A percentile compares a stretch with the other conserved stretches of the same genome.
Conservation (phyloP, 1,140 invertebrate genomes). For the Amyelois transitella region DNA sequence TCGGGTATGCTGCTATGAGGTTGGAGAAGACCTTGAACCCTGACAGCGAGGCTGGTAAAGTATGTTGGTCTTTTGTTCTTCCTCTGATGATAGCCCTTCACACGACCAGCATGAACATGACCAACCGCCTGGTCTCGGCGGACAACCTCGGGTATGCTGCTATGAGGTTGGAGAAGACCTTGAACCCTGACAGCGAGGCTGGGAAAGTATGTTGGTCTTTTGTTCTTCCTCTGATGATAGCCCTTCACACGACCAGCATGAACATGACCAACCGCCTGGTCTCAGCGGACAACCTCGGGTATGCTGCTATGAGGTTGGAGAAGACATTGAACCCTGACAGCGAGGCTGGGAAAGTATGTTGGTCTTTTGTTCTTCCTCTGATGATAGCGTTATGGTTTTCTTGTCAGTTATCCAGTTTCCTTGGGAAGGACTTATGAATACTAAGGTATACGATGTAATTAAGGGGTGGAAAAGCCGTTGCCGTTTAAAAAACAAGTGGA, state of each 20-base stretch:
- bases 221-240: too few species aligned
- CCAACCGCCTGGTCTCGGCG: conserved; percentile 91
- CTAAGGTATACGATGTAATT: too few species aligned
- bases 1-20: conserved; percentile 90
- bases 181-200: conserved; percentile 80
- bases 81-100: too few species aligned
- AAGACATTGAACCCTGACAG: conserved; percentile 80
- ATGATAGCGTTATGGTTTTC: too few species aligned
- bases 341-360: conserved; percentile 81
- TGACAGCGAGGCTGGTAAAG: conserved; percentile 80
- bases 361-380: not conserved
- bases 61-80: conserved; percentile 52
- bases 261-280: conserved; percentile 95
- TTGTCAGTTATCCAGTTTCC: too few species aligned
- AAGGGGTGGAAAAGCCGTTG: too few species aligned
- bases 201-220: conserved; percentile 78
- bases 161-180: conserved; percentile 84
- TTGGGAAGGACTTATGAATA: too few species aligned
- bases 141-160: conserved; percentile 96
- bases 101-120: conserved; percentile 94
- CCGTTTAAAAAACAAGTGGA: too few species aligned
- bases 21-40: conserved; percentile 87
- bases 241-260: conserved; percentile 82
- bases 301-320: conserved; percentile 89
- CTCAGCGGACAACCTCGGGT: conserved; percentile 95